Base-by-base conservation (phyloP, 1,140 invertebrate species). In the Sycophaga agraensis region DNA sequence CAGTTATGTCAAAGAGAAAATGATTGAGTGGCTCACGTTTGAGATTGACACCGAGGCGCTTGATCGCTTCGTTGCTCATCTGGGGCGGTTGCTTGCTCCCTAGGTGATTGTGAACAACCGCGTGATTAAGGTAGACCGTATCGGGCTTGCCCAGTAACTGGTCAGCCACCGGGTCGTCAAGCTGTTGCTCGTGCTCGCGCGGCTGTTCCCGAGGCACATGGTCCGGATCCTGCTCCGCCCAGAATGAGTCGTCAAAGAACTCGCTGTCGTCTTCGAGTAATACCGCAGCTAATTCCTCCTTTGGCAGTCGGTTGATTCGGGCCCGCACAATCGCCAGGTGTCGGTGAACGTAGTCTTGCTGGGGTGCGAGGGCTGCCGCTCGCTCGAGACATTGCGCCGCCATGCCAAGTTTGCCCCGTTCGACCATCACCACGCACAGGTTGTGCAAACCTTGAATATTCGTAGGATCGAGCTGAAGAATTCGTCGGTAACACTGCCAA, bases 361-460 rank as follows among this genome's bases (percentile, higher is more conserved):
- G 82, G 0, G 93, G 92, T 0, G 94, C 93, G 16, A 96, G 81
- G 8, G 84, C 77, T 37, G 91, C 88, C 0, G 92, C 93, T 40
- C 88, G 84, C 24, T 88, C 83, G 6, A 98, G 83, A 77, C 96
- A 98, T 45, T 88, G 85, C 56, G 94, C 91, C 0, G 95, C 96
- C 43, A 87, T 78, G 0, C 87, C 82, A 11, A 98, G 81, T 66
- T 92, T 87, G 0, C 93, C 94, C 14, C 91, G 85, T 75, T 98
- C 95, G 12, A 98, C 94, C 69, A 92, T 91, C 0, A 98, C 94
- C 0, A 98, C 96, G 81, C 96, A 98, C 4, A 98, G 82, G 77
- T 98, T 98, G 79, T 98, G 96, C 28, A 95, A 80, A 4, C 93
- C 96, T 82, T 98, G 95, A 50, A 96, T 91, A 75, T 98, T 96